Conservation (phyloP, 2,797 vertebrate species). For the Urosaurus nigricauda region DNA sequence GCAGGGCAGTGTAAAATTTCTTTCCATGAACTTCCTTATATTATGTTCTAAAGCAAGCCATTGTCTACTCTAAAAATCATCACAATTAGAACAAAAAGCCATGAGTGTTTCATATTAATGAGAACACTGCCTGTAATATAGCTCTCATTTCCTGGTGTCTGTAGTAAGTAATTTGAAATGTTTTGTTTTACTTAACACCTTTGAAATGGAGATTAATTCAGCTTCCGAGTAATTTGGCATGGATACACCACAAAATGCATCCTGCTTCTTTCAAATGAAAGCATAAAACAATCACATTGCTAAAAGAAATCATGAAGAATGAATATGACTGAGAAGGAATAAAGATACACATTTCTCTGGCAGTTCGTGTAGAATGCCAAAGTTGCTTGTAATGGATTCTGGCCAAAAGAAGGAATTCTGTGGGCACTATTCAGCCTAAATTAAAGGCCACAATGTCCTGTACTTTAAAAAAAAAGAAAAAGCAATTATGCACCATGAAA, state of each 20-base stretch:
- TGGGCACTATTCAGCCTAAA: constrained; percentile 28
- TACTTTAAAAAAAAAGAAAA: neutral
- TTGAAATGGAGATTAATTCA: constrained; percentile 69
- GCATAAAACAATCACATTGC: constrained; percentile 10
- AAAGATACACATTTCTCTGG: constrained; percentile 24
- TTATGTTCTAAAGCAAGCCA: neutral
- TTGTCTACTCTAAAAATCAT: constrained; percentile 43
- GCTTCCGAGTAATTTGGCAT: constrained; percentile 55
- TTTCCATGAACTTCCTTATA: neutral
- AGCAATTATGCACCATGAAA: neutral
- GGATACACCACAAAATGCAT: constrained; percentile 35
- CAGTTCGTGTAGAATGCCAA: constrained; percentile 17
- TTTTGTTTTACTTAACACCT: constrained; percentile 71
- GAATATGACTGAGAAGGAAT: neutral
- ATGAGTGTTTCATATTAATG: constrained; percentile 75
- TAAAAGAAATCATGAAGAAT: constrained; percentile 43
- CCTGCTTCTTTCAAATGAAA: constrained; percentile 31
- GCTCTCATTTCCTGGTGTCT: constrained; percentile 61
- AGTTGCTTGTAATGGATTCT: constrained; percentile 35
- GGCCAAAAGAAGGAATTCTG: constrained; percentile 10
- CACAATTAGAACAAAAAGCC: constrained; percentile 63
- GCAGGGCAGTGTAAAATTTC: neutral
- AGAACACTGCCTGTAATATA: constrained; percentile 67
- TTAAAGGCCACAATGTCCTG: neutral
- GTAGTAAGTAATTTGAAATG: constrained; percentile 66